Percentiles rank a stretch among this genome's conserved stretches.
Evolutionary conservation across 2,113 vertebrate species (phyloP).

Genomic region (Pangasianodon hypophthalmus): DNA sequence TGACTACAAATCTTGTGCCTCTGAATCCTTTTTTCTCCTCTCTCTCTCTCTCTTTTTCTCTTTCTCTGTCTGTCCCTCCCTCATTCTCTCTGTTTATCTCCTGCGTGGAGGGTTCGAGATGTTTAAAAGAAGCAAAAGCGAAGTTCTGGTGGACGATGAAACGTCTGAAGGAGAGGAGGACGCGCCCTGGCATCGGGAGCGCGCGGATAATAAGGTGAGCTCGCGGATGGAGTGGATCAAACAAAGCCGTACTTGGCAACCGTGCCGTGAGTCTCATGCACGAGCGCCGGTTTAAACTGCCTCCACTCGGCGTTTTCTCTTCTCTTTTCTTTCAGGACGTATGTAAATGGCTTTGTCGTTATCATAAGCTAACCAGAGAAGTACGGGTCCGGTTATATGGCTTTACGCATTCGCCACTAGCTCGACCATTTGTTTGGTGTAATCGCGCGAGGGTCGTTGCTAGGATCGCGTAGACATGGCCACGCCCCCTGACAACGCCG

Average conservation of each 20-base stretch:
- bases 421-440: background rate
- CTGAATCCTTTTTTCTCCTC: background rate
- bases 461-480: background rate
- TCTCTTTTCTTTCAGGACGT: background rate
- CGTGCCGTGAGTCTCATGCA: background rate
- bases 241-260: background rate
- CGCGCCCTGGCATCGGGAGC: constrained; percentile 75
- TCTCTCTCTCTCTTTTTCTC: background rate
- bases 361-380: background rate
- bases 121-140: constrained; percentile 78
- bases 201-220: constrained; percentile 74
- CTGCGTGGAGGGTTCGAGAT: constrained; percentile 53
- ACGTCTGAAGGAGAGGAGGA: constrained; percentile 76
- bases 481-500: constrained; percentile 32
- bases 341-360: background rate
- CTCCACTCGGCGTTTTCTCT: background rate
- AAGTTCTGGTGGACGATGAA: constrained; percentile 77
- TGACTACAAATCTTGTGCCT: background rate
- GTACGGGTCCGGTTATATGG: background rate
- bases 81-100: background rate
- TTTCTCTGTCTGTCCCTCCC: background rate
- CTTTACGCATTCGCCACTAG: background rate
- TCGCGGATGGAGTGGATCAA: background rate
- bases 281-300: background rate
- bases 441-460: constrained; percentile 3